Evolutionary conservation across 2,797 vertebrate genomes (phyloP).

Genomic region (Arctocebus calabarensis): DNA sequence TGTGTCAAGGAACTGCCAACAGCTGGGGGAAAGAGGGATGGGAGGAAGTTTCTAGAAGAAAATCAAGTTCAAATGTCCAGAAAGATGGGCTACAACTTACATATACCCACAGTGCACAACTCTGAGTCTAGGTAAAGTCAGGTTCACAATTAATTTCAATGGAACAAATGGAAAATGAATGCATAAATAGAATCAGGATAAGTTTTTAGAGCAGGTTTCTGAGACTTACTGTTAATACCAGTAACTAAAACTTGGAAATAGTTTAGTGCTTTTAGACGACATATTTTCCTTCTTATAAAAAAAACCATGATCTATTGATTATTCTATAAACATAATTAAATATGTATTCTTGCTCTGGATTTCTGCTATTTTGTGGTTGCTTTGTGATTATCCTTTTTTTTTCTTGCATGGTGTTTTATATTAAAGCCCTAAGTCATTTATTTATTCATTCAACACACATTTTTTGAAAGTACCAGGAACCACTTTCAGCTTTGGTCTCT

Average conservation of each 20-base stretch:
- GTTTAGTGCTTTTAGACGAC: not conserved
- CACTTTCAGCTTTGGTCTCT: not conserved
- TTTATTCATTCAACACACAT: not conserved
- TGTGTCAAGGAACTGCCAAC: not conserved
- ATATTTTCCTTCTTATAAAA: not conserved
- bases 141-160: not conserved
- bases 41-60: not conserved
- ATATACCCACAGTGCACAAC: not conserved
- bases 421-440: constrained; percentile 9
- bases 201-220: not conserved
- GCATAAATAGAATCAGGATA: not conserved
- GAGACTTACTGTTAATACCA: not conserved
- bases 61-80: not conserved
- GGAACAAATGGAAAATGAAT: not conserved
- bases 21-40: not conserved
- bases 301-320: not conserved
- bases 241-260: constrained; percentile 23
- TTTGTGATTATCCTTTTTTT: not conserved
- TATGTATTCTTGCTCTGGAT: not conserved
- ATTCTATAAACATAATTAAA: not conserved
- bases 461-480: not conserved
- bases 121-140: not conserved
- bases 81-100: not conserved
- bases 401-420: not conserved
- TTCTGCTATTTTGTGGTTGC: constrained; percentile 20